phyloP scores from a whole-genome alignment of 30 jellyfish, hydroid and myxozoan genomes.

The Hydra vulgaris region DNA sequence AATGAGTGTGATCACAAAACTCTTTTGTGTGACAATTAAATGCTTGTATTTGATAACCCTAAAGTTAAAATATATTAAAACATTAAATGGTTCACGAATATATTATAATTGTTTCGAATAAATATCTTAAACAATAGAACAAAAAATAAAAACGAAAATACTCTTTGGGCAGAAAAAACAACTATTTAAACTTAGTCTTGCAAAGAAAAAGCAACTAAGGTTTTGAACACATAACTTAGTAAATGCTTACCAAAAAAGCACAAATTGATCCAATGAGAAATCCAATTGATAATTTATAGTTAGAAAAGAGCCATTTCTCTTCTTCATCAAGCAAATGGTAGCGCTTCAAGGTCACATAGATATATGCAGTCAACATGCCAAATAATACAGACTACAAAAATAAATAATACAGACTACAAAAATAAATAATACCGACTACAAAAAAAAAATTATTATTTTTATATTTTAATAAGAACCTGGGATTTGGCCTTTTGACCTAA shows the following conservation, averaged over 20 bases:
- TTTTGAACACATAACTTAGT: too few relatives aligned
- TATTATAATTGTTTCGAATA: not conserved
- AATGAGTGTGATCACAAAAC: conserved; percentile 75
- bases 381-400: conserved; percentile 56
- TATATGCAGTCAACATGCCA: conserved; percentile 77
- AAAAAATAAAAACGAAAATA: not conserved
- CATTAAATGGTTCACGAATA: too few relatives aligned
- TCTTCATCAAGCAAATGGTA: conserved; percentile 39
- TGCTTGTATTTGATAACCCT: conserved; percentile 84
- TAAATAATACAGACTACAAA: conserved; percentile 56
- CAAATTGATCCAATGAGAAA: conserved; percentile 34
- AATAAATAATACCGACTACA: conserved; percentile 51
- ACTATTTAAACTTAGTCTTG: too few relatives aligned
- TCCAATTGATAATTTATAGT: not conserved
- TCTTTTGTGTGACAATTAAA: conserved; percentile 64
- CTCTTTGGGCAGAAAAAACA: not conserved
- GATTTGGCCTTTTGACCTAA: too few relatives aligned
- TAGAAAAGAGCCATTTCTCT: conserved; percentile 1
- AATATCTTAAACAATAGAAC: not conserved
- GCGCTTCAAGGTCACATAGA: conserved; percentile 55
- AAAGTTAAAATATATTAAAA: conserved; percentile 7
- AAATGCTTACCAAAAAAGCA: conserved; percentile 52
- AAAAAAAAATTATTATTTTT: conserved; percentile 10
- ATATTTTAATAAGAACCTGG: too few relatives aligned
- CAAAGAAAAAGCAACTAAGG: too few relatives aligned